These are phyloP conservation scores for Helicolenus hilgendorfi DNA, from an alignment of 2,797 vertebrate species.

Conservation along the genomic window DNA sequence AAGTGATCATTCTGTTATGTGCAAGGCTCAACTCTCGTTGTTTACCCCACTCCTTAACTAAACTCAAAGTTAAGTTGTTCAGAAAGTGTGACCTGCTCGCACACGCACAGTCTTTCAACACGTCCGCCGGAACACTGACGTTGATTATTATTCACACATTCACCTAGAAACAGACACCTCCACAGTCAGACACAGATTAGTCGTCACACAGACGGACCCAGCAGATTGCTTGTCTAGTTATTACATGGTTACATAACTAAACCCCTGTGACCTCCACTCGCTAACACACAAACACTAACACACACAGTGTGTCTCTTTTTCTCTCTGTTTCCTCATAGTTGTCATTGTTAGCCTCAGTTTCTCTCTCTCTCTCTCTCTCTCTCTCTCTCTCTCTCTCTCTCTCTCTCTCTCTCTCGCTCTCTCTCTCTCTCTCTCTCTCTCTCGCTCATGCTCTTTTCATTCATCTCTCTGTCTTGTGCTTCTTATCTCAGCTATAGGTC, in stretches of 20 bases:
- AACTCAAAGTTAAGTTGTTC: background rate
- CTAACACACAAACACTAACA: background rate
- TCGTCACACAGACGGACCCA: background rate
- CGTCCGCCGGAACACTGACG: background rate
- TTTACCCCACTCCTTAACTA: background rate
- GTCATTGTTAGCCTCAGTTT: background rate
- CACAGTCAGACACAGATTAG: background rate
- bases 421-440: background rate
- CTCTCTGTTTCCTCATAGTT: background rate
- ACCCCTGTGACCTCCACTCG: background rate
- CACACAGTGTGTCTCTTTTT: background rate
- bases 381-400: background rate
- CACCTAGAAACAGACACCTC: background rate
- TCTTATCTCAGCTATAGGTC: background rate
- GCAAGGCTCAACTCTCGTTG: too few relatives aligned
- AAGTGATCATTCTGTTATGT: too few relatives aligned
- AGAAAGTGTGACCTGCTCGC: background rate
- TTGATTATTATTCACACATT: background rate
- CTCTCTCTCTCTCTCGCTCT: background rate
- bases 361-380: too few relatives aligned
- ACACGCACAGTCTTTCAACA: background rate
- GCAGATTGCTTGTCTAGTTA: constrained; percentile 27
- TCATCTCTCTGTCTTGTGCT: background rate
- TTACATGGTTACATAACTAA: constrained; percentile 38
- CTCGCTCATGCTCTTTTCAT: background rate